Evolutionary conservation across 1,140 invertebrate species (phyloP).

Genomic region (Chelonus insularis): DNA sequence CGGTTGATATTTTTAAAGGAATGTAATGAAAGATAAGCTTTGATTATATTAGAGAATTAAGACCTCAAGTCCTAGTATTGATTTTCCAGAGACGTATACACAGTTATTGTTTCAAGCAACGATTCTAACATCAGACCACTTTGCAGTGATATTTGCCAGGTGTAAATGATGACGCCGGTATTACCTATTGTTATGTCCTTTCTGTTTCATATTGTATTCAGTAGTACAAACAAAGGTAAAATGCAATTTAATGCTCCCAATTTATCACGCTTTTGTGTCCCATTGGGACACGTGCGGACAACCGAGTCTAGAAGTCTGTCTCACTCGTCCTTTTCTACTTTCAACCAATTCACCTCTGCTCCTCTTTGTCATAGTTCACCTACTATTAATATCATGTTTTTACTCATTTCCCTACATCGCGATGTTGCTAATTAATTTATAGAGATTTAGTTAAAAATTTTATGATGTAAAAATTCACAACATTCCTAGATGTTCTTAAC

Average conservation of each 20-base stretch:
- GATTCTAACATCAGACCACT: not conserved
- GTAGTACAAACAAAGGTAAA: constrained; percentile 60
- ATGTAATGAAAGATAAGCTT: too few relatives aligned
- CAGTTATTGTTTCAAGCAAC: not conserved
- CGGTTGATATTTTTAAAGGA: too few relatives aligned
- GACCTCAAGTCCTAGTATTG: too few relatives aligned
- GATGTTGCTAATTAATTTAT: not conserved
- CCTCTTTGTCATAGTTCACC: constrained; percentile 8
- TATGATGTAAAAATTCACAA: too few relatives aligned
- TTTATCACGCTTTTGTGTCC: constrained; percentile 59
- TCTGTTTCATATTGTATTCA: constrained; percentile 62
- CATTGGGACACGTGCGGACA: constrained; percentile 46
- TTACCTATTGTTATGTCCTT: constrained; percentile 59
- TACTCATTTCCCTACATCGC: constrained; percentile 1
- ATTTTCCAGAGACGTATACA: not conserved
- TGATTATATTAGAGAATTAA: too few relatives aligned
- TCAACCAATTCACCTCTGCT: constrained; percentile 30
- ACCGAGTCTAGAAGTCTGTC: constrained; percentile 36
- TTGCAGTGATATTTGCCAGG: constrained; percentile 1
- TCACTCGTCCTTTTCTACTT: constrained; percentile 32
- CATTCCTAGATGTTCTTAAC: too few relatives aligned
- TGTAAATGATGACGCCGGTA: constrained; percentile 57
- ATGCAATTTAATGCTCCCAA: constrained; percentile 60
- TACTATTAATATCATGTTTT: not conserved
- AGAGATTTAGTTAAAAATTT: too few relatives aligned